Base-by-base conservation (phyloP, 2,113 vertebrate genomes). In the Gymnocephalus cernua region DNA sequence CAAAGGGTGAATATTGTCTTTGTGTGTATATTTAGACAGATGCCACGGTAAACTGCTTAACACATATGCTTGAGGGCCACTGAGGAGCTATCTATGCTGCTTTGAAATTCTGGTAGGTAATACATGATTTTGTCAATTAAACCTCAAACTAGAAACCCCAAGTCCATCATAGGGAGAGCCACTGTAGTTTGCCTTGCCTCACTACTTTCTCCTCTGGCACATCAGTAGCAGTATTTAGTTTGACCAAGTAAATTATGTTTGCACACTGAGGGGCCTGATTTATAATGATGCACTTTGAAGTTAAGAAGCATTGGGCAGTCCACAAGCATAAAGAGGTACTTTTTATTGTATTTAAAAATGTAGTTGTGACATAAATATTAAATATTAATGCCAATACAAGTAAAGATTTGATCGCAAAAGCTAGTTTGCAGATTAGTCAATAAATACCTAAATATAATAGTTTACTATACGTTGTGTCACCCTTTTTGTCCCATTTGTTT, bases 171-270 rank as follows among this genome's bases (percentile, higher is more conserved):
- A 62, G 67, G 15, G 35, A 70, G 35, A 72, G 51, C 47, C 38
- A 25, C 51, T 35, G 64, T 16, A 12, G 27, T 68, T 66, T 47
- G 73, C 44, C n/a, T 71, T 68, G 72, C 69, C 38, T 76, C 13
- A 41, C 32, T 38, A 67, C 47, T 83, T 15, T 74, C 79, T 74
- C 79, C 80, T 27, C 35, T 68, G 53, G 83, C 76, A 86, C 73
- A 78, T 88, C 74, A 76, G 25, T 51, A 32, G 77, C 4, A 8
- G 19, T 44, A 66, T 74, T 62, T 75, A 62, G 54, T 68, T 75
- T 85, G 80, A 80, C 84, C 84, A 84, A 86, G 66, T 50, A 83
- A 78, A 85, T 85, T 72, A 50, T 50, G 82, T 84, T 75, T 86
- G 57, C 88, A 80, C 75, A 83, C 68, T 61, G 70, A 83, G 45